Conservation (phyloP, 53 echinoderm and acorn worm species). For the Echinarachnius parma region DNA sequence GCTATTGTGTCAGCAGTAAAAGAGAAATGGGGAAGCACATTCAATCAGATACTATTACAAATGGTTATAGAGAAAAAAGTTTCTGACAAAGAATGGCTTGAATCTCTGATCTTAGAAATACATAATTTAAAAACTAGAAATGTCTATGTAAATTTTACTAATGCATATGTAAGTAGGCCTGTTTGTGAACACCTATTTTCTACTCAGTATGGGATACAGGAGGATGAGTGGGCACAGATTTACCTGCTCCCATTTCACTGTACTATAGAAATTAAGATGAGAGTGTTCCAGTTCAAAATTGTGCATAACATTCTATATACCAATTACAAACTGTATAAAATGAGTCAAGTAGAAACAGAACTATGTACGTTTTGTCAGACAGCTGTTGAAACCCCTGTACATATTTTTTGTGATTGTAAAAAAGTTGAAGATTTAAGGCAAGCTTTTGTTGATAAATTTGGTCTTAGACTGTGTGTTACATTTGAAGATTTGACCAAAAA, state of each 20-base stretch:
- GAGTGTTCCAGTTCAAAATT: neutral
- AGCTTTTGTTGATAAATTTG: neutral
- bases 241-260: neutral
- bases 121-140: neutral
- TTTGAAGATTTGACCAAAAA: neutral
- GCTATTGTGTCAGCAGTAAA: neutral
- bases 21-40: neutral
- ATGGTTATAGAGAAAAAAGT: neutral
- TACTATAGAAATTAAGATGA: neutral
- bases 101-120: neutral
- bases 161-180: neutral
- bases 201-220: neutral
- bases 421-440: neutral
- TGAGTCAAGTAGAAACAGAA: neutral
- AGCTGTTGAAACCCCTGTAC: neutral
- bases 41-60: neutral
- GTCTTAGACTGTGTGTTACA: neutral
- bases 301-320: neutral
- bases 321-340: neutral
- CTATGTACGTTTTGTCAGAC: neutral
- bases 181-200: neutral
- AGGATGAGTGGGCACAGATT: neutral
- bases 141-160: neutral
- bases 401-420: neutral
- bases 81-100: neutral